Evolutionary conservation across 2,113 vertebrate species (phyloP), one percentile per base, ranked within the genome.

Genomic region (Xyrauchen texanus): DNA sequence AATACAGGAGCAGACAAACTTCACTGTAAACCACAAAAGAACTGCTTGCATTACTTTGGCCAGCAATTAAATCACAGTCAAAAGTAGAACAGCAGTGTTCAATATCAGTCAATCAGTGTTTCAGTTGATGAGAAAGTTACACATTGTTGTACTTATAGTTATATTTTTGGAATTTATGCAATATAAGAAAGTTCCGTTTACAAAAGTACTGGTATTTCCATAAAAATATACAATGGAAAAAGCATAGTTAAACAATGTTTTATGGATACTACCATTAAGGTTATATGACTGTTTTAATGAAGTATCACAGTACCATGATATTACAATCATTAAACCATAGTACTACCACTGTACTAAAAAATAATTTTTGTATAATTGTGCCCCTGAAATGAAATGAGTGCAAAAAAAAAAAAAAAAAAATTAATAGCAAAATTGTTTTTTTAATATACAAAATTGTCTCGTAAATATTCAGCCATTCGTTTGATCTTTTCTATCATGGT

Each of bases 401-500:
- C 86, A 92, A 92, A 93, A 91, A n/a, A n/a, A n/a, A n/a, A n/a
- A n/a, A n/a, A n/a, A n/a, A n/a, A n/a, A n/a, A n/a, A n/a, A n/a
- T n/a, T n/a, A n/a, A n/a, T n/a, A n/a, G n/a, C n/a, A n/a, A n/a
- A n/a, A n/a, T n/a, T n/a, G n/a, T n/a, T n/a, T n/a, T n/a, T n/a
- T n/a, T n/a, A n/a, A n/a, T n/a, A n/a, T n/a, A n/a, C 61, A 88
- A 68, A 87, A 91, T 90, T 91, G 88, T 92, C 90, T 76, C 62
- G 9, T 11, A 65, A 71, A 84, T 46, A 84, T 84, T 82, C 73
- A 34, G 21, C 21, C 21, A 1, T 34, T 34, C 21, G 3, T 76
- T 58, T 81, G 44, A 10, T 83, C 76, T 66, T 64, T 46, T 78
- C 34, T 13, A 44, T 8, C 6, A 49, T 21, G 11, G 10, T 6